These are phyloP conservation scores for Papilio elwesi DNA, from an alignment of 2,888 invertebrate genomes.

Conservation along the genomic window DNA sequence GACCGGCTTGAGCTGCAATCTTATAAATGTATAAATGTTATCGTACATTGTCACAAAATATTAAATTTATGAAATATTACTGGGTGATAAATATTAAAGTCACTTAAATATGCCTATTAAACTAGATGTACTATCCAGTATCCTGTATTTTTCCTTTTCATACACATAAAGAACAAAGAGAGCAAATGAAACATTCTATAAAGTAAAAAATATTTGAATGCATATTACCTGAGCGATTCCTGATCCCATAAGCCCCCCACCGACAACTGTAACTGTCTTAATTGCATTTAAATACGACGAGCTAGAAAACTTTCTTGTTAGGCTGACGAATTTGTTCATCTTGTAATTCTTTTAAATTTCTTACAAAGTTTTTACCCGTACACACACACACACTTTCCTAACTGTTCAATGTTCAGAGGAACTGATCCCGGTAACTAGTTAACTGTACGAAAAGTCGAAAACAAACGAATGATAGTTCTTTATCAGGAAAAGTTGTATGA, in stretches of 20 bases:
- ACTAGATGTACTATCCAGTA: too few relatives aligned
- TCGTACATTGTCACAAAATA: too few relatives aligned
- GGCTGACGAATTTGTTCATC: constrained; percentile 68
- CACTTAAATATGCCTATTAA: too few relatives aligned
- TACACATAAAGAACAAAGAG: neutral
- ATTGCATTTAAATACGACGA: constrained; percentile 82
- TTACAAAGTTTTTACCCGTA: constrained; percentile 29
- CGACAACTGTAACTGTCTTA: constrained; percentile 92
- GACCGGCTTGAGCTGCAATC: constrained; percentile 93
- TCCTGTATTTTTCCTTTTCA: neutral
- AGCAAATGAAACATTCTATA: constrained; percentile 2
- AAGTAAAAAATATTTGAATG: neutral
- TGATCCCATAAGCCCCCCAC: constrained; percentile 95
- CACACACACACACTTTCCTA: neutral
- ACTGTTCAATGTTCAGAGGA: constrained; percentile 27
- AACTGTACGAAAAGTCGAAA: neutral
- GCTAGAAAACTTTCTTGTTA: constrained; percentile 73
- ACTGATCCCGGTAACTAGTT: neutral
- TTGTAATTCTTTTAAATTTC: constrained; percentile 46
- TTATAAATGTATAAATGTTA: constrained; percentile 55
- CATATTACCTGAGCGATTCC: constrained; percentile 93
- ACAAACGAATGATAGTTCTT: constrained; percentile 14
- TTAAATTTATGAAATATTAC: too few relatives aligned
- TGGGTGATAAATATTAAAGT: too few relatives aligned
- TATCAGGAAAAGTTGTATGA: constrained; percentile 29